Conservation (phyloP, 2,797 vertebrate genomes). For the Catamblyrhynchus diadema region DNA sequence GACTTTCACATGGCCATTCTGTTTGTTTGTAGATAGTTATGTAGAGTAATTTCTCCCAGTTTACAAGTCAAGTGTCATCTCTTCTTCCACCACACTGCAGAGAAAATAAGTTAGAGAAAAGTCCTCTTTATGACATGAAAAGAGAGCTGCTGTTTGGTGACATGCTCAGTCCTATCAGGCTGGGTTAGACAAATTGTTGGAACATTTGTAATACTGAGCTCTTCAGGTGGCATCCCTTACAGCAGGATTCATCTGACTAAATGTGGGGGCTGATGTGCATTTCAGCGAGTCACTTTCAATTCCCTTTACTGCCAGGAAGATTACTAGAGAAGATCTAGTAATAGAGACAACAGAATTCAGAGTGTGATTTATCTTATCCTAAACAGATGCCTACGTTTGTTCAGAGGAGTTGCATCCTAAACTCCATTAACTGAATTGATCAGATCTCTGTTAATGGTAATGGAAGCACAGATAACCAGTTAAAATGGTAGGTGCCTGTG, state of each 20-base stretch:
- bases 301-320: not conserved
- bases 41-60: not conserved
- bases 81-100: not conserved
- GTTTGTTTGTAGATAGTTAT: not conserved
- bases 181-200: not conserved
- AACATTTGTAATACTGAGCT: not conserved
- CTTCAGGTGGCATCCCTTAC: not conserved
- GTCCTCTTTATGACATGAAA: not conserved
- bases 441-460: not conserved
- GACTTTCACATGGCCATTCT: not conserved
- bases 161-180: not conserved
- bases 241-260: not conserved
- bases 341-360: not conserved
- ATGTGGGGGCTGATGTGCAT: not conserved
- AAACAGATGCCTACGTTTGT: not conserved
- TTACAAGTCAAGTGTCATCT: not conserved
- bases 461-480: not conserved
- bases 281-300: not conserved
- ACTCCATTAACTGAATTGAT: not conserved
- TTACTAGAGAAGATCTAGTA: not conserved
- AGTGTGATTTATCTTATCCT: not conserved
- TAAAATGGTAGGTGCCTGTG: not conserved
- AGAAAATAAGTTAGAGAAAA: not conserved
- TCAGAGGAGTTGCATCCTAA: not conserved
- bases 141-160: not conserved